These are phyloP conservation scores for Sebastolobus alascanus DNA, from an alignment of 2,797 vertebrate species.

Conservation along the genomic window DNA sequence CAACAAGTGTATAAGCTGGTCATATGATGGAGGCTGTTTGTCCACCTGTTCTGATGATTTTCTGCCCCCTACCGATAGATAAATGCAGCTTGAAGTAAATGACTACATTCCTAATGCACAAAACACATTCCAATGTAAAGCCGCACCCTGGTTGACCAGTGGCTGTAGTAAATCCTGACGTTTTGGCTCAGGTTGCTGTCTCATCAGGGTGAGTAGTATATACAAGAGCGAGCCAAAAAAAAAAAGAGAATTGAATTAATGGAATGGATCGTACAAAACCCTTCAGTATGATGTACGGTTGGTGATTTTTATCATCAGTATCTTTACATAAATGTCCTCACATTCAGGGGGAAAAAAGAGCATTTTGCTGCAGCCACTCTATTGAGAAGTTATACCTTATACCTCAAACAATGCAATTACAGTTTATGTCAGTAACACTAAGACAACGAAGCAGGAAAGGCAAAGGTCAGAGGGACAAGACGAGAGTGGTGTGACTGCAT, in stretches of 20 bases:
- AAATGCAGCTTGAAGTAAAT: neutral
- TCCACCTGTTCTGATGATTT: neutral
- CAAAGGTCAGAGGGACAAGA: neutral
- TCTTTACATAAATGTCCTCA: neutral
- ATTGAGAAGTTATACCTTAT: neutral
- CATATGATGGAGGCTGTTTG: neutral
- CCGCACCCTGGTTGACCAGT: neutral
- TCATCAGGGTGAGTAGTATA: conserved; percentile 22
- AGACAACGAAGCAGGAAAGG: neutral
- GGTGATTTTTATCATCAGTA: neutral
- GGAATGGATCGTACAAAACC: neutral
- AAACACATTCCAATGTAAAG: neutral
- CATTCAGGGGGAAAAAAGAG: neutral
- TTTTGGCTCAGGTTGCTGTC: neutral
- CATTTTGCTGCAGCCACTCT: neutral
- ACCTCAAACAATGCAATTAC: neutral
- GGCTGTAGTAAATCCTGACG: neutral
- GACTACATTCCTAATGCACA: neutral
- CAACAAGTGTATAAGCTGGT: neutral
- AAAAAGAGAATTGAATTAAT: neutral
- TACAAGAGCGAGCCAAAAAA: conserved; percentile 13
- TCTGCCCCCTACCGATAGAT: neutral
- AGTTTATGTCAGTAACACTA: neutral
- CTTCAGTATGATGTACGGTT: neutral
- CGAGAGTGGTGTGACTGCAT: neutral